Evolutionary conservation across 2,888 invertebrate genomes (phyloP).

Genomic region (Eledona agricola): DNA sequence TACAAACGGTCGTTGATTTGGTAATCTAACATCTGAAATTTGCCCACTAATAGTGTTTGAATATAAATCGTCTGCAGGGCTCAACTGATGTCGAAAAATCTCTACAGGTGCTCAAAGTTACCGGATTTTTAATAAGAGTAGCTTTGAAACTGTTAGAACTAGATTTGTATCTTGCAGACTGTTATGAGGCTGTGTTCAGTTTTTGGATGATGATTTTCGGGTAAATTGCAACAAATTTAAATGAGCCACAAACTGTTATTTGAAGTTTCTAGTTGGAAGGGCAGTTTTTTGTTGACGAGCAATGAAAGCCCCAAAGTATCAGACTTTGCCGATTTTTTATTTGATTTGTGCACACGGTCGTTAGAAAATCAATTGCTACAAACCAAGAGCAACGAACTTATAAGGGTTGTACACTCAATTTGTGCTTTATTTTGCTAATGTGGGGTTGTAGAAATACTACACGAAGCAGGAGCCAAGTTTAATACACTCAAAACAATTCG

Average conservation of each 20-base stretch:
- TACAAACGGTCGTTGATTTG: conserved; percentile 53
- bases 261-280: conserved; percentile 11
- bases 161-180: conserved; percentile 49
- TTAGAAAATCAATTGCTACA: neutral
- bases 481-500: neutral
- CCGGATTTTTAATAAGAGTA: conserved; percentile 65
- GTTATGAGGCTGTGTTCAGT: conserved; percentile 33
- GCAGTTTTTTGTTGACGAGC: conserved; percentile 8
- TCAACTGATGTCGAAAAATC: conserved; percentile 60
- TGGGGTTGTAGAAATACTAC: neutral
- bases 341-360: conserved; percentile 1
- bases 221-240: conserved; percentile 26
- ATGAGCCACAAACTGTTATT: too few species aligned
- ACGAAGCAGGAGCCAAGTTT: neutral
- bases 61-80: too few species aligned
- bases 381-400: neutral
- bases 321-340: neutral
- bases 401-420: too few species aligned
- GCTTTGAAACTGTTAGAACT: conserved; percentile 61
- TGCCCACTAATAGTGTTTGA: conserved; percentile 35
- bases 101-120: conserved; percentile 63
- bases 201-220: conserved; percentile 42
- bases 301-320: neutral
- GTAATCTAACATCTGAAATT: conserved; percentile 12
- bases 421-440: neutral